phyloP scores from a whole-genome alignment of 2,888 invertebrate species.

The Zeuzera pyrina region DNA sequence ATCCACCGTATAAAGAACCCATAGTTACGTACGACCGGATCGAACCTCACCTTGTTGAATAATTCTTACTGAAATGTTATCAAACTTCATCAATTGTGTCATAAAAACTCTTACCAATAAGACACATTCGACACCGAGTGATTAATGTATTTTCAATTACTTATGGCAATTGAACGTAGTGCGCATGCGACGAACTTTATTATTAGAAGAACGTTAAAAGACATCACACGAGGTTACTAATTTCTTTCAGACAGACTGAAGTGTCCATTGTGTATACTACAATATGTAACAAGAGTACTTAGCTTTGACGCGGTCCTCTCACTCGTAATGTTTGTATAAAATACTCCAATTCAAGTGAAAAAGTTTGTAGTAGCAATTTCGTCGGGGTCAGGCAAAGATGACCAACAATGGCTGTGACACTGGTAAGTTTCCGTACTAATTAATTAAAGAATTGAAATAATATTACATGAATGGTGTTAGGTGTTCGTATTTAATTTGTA shows the following conservation, averaged over 20 bases:
- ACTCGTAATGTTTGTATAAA: slow-evolving; percentile 3
- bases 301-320: slow-evolving; percentile 15
- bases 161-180: slow-evolving; percentile 54
- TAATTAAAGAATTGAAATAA: too few relatives aligned
- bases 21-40: too few relatives aligned
- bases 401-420: slow-evolving; percentile 23
- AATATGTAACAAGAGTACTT: slow-evolving; percentile 19
- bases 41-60: slow-evolving; percentile 55
- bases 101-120: slow-evolving; percentile 25
- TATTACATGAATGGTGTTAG: too few relatives aligned
- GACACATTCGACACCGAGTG: slow-evolving; percentile 36
- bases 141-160: slow-evolving; percentile 63
- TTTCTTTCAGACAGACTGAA: slow-evolving; percentile 22
- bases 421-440: slow-evolving; percentile 23
- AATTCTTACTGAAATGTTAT: slow-evolving; percentile 44
- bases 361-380: slow-evolving; percentile 13
- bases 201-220: slow-evolving; percentile 45
- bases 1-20: too few relatives aligned
- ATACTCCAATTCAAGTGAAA: slow-evolving; percentile 19
- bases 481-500: too few relatives aligned
- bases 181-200: slow-evolving; percentile 63
- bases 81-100: slow-evolving; percentile 48
- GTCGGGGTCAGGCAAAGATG: slow-evolving; percentile 23
- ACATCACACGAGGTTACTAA: slow-evolving; percentile 38
- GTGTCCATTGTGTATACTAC: slow-evolving; percentile 28